These are phyloP conservation scores for Xylocopa sonorina DNA, from an alignment of 1,140 invertebrate genomes.

Conservation along the genomic window DNA sequence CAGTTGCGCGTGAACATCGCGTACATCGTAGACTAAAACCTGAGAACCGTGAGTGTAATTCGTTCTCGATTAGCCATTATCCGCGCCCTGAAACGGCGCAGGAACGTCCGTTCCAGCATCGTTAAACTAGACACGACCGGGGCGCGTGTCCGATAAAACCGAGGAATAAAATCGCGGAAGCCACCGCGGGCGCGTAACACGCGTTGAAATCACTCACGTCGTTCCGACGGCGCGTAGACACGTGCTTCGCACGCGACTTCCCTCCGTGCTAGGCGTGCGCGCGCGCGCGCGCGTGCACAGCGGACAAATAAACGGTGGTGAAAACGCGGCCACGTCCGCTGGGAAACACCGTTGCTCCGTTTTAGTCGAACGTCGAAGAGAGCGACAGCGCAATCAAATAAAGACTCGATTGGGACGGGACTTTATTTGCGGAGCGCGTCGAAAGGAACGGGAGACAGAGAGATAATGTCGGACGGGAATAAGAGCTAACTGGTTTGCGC, in stretches of 20 bases:
- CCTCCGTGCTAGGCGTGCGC: not conserved
- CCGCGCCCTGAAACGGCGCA: too few relatives aligned
- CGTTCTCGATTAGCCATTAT: not conserved
- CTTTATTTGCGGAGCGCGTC: not conserved
- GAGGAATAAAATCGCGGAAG: too few relatives aligned
- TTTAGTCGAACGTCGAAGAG: not conserved
- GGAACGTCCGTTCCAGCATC: too few relatives aligned
- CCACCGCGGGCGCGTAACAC: too few relatives aligned
- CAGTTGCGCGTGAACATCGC: too few relatives aligned
- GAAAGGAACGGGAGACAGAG: not conserved
- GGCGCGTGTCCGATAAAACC: not conserved
- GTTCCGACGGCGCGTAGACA: not conserved
- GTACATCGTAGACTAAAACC: too few relatives aligned
- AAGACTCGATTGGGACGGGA: slow-evolving; percentile 4
- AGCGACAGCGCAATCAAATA: slow-evolving; percentile 15
- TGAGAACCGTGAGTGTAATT: too few relatives aligned
- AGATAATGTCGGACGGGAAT: not conserved
- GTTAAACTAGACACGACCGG: not conserved
- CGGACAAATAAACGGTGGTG: slow-evolving; percentile 43
- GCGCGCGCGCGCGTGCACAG: slow-evolving; percentile 20
- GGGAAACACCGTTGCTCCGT: slow-evolving; percentile 13
- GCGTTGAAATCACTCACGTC: not conserved
- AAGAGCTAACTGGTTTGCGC: not conserved
- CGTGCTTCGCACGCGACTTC: slow-evolving; percentile 44
- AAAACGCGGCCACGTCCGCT: slow-evolving; percentile 18